Percentiles rank a stretch among this genome's conserved stretches.
These are phyloP conservation scores for Galagoides demidoff DNA, from an alignment of 2,797 vertebrate genomes.

Conservation along the genomic window DNA sequence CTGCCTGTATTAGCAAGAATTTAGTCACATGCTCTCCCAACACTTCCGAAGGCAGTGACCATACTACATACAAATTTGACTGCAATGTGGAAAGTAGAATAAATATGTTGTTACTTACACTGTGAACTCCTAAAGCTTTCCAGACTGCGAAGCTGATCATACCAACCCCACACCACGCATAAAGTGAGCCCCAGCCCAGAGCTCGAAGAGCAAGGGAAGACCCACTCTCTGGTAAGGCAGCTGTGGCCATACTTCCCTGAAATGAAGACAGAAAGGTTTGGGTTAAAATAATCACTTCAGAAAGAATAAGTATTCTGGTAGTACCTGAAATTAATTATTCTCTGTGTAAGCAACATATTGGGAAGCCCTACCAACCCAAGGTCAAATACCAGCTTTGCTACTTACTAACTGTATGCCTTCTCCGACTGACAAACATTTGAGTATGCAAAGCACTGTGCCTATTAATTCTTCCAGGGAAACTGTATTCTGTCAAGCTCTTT, in stretches of 20 bases:
- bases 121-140: slow-evolving; percentile 94
- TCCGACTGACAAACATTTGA: background rate
- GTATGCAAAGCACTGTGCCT: background rate
- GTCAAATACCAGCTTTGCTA: background rate
- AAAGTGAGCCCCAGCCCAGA: slow-evolving; percentile 95
- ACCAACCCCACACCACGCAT: slow-evolving; percentile 94
- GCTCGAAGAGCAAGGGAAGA: slow-evolving; percentile 93
- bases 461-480: slow-evolving; percentile 47
- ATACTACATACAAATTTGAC: background rate
- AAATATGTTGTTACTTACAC: slow-evolving; percentile 87
- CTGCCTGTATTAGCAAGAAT: background rate
- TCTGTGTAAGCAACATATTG: background rate
- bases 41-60: background rate
- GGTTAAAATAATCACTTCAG: background rate
- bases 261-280: slow-evolving; percentile 58
- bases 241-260: slow-evolving; percentile 90
- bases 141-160: slow-evolving; percentile 91
- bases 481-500: slow-evolving; percentile 1
- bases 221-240: slow-evolving; percentile 91
- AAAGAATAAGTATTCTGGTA: background rate
- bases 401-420: background rate
- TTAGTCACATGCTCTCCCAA: background rate
- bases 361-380: background rate
- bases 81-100: background rate
- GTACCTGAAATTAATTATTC: background rate